Conservation (phyloP, 2,113 vertebrate genomes). For the Elachura formosa region DNA sequence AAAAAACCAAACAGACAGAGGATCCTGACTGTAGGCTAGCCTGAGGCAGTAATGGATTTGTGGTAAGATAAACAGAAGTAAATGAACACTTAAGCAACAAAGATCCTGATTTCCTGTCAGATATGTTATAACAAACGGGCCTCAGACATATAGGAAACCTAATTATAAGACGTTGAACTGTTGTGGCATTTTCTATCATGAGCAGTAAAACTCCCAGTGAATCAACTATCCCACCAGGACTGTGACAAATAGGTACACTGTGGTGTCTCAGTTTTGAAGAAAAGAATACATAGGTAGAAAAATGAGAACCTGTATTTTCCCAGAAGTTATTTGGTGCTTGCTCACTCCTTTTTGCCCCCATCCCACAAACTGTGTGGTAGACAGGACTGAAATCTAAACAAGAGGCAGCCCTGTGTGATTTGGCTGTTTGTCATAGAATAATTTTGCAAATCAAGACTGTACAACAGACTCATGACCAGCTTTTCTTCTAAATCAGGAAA, state of each 20-base stretch:
- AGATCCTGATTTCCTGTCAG: conserved; percentile 51
- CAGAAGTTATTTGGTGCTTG: not conserved
- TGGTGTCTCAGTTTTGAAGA: not conserved
- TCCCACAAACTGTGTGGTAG: not conserved
- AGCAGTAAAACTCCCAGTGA: conserved; percentile 21
- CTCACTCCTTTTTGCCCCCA: not conserved
- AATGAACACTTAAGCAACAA: conserved; percentile 56
- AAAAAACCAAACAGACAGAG: conserved; percentile 10
- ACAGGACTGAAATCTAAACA: not conserved
- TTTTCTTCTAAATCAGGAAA: not conserved
- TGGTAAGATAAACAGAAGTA: conserved; percentile 46
- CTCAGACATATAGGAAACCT: conserved; percentile 36
- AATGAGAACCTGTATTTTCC: not conserved
- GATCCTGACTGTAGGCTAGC: not conserved
- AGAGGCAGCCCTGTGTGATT: not conserved
- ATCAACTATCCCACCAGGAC: conserved; percentile 22
- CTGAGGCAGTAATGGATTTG: conserved; percentile 40
- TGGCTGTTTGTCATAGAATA: not conserved
- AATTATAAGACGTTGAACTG: conserved; percentile 22
- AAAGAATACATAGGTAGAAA: not conserved
- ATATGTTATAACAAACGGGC: not conserved
- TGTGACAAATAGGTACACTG: not conserved
- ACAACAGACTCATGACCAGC: not conserved
- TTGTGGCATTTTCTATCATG: conserved; percentile 1
- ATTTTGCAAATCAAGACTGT: not conserved